phyloP scores from a whole-genome alignment of 2,888 invertebrate species.

The Eupeodes luniger region DNA sequence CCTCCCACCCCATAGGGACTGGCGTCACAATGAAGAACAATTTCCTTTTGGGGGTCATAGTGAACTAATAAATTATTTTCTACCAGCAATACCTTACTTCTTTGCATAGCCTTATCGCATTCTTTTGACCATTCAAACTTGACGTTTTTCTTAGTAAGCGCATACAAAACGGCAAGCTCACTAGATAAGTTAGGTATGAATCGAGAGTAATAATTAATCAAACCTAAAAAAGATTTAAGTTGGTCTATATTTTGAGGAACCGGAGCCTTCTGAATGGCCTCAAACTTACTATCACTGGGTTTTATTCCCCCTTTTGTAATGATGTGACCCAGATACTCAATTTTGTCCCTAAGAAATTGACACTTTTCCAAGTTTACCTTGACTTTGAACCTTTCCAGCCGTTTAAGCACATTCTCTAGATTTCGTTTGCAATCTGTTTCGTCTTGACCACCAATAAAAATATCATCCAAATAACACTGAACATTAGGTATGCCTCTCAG shows the following conservation, averaged over 20 bases:
- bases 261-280: conserved; percentile 40
- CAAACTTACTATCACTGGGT: conserved; percentile 25
- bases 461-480: conserved; percentile 28
- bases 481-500: not conserved
- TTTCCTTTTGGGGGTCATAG: not conserved
- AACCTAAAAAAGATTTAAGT: conserved; percentile 34
- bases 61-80: not conserved
- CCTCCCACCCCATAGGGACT: too few relatives aligned
- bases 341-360: not conserved
- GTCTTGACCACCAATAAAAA: not conserved
- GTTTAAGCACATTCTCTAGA: too few relatives aligned
- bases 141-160: conserved; percentile 12
- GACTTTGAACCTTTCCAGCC: too few relatives aligned
- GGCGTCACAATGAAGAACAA: not conserved
- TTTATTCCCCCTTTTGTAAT: conserved; percentile 37
- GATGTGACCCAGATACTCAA: conserved; percentile 20
- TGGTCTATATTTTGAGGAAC: conserved; percentile 34
- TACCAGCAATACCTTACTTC: not conserved
- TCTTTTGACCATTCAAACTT: conserved; percentile 4
- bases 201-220: conserved; percentile 44
- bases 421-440: too few relatives aligned
- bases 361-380: too few relatives aligned
- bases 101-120: not conserved
- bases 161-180: not conserved
- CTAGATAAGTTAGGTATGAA: conserved; percentile 41